Conservation (phyloP, 1,140 invertebrate genomes). For the Sarcophaga peregrina region DNA sequence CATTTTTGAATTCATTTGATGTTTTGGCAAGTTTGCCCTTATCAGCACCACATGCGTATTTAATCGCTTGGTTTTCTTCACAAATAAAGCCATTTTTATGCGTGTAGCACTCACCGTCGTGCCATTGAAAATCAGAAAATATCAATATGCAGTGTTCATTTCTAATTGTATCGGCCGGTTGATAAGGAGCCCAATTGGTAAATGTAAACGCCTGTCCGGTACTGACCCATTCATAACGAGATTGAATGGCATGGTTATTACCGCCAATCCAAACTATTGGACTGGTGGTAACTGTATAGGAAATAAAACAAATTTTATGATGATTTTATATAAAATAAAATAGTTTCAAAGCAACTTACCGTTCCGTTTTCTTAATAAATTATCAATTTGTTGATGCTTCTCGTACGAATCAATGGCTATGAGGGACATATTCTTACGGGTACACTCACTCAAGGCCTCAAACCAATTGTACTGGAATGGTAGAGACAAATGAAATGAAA, state of each 20-base stretch:
- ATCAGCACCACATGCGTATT: background rate
- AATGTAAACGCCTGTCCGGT: background rate
- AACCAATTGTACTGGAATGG: no score
- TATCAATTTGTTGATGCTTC: no score
- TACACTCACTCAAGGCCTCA: no score
- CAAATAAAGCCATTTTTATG: conserved; percentile 18
- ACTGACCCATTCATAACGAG: background rate
- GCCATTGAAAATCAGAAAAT: background rate
- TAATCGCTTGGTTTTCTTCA: conserved; percentile 21
- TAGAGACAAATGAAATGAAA: no score
- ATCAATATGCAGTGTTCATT: conserved; percentile 23
- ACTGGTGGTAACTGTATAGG: no score
- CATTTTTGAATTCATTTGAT: no score
- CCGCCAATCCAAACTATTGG: background rate
- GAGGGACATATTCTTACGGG: conserved; percentile 26
- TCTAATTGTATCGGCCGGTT: background rate
- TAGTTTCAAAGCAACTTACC: no score
- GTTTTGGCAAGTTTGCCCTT: no score
- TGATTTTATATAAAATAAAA: no score
- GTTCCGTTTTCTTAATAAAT: no score
- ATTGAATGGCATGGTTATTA: background rate
- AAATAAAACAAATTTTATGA: no score
- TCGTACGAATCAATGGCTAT: no score
- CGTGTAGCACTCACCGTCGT: background rate
- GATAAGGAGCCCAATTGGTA: background rate